Evolutionary conservation across 30 jellyfish, hydroid and myxozoan species (phyloP).

Genomic region (Aurelia aurita complex sp. Pacific): DNA sequence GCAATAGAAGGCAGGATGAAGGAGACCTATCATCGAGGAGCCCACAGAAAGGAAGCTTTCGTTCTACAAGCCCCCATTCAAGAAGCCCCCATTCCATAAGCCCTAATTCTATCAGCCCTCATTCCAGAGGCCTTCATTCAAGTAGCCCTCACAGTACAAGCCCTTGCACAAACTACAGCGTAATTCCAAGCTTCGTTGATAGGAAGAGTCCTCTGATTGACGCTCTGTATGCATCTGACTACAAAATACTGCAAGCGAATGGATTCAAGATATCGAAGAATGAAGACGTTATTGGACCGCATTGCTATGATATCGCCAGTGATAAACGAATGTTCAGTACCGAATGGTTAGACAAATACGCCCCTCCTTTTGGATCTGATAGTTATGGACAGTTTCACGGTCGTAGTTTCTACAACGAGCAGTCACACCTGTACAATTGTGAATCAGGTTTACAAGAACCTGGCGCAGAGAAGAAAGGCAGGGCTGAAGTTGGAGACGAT

Average conservation of each 20-base stretch:
- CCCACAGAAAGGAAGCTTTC: no score
- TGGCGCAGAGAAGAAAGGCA: neutral
- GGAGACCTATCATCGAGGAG: no score
- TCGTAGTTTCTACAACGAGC: neutral
- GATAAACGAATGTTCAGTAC: neutral
- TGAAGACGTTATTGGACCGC: neutral
- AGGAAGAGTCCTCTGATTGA: constrained; percentile 24
- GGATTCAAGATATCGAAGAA: constrained; percentile 19
- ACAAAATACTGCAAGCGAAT: constrained; percentile 36
- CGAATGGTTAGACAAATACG: neutral
- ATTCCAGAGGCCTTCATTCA: no score
- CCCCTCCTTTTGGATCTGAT: neutral
- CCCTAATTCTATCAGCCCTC: no score
- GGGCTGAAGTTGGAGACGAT: neutral
- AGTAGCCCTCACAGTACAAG: no score
- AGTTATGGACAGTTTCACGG: neutral
- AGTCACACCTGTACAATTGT: neutral
- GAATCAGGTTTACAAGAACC: neutral
- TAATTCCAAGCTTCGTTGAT: neutral
- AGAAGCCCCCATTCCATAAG: no score
- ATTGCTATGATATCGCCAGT: constrained; percentile 3
- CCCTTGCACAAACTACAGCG: no score
- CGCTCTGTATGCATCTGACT: constrained; percentile 60
- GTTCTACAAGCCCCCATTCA: no score
- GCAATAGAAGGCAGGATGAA: no score